Evolutionary conservation across 2,888 invertebrate genomes (phyloP).

Genomic region (Aphrophora alni): DNA sequence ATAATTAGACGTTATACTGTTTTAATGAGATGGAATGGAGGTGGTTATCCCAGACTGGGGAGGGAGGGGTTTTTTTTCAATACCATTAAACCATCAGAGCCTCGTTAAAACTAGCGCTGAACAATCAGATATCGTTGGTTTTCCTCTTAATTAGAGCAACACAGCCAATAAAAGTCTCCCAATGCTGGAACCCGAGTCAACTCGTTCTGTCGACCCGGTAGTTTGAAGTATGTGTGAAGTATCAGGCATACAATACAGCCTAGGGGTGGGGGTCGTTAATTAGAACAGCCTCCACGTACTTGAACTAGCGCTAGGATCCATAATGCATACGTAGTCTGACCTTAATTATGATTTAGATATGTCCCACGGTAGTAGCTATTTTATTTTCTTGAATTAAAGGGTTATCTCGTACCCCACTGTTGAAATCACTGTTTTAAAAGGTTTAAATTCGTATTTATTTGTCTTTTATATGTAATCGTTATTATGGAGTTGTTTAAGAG

Average conservation of each 20-base stretch:
- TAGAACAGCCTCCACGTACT: background rate
- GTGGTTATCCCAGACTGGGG: too few species aligned
- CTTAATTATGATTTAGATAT: background rate
- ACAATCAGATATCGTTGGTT: background rate
- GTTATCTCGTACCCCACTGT: too few species aligned
- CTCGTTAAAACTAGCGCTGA: too few species aligned
- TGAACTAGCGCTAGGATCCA: background rate
- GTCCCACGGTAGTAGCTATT: background rate
- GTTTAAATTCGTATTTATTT: too few species aligned
- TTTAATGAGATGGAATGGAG: too few species aligned
- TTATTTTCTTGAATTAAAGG: background rate
- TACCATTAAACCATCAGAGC: too few species aligned
- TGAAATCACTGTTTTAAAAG: too few species aligned
- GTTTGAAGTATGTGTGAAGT: background rate
- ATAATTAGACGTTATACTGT: too few species aligned
- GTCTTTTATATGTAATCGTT: too few species aligned
- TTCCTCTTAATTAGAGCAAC: background rate
- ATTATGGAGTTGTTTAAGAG: too few species aligned
- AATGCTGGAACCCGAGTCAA: too few species aligned
- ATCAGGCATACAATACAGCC: background rate
- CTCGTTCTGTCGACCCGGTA: background rate
- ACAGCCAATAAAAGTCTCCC: background rate
- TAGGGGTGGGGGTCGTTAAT: background rate
- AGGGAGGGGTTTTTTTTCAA: too few species aligned
- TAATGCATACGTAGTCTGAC: background rate